Conservation (phyloP, 2,888 invertebrate genomes). For the Salticus scenicus region DNA sequence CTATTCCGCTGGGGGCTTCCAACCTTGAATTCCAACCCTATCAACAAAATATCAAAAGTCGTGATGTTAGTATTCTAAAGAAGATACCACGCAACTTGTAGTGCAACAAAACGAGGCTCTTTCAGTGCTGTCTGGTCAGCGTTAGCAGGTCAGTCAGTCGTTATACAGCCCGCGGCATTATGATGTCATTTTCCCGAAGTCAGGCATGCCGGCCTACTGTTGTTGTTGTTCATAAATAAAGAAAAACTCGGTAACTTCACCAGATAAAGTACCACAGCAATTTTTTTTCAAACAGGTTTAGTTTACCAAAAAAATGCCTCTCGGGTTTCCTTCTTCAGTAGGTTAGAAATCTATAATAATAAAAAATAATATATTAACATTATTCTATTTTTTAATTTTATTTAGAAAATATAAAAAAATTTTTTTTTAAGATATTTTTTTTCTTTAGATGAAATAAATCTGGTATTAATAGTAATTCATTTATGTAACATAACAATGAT, state of each 20-base stretch:
- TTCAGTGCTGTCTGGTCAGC: constrained; percentile 49
- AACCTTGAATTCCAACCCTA: constrained; percentile 42
- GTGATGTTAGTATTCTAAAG: constrained; percentile 36
- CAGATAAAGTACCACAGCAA: not conserved
- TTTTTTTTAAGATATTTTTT: no score
- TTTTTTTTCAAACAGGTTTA: constrained; percentile 12
- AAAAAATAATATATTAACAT: no score
- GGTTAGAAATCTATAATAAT: constrained; percentile 2
- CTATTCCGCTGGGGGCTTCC: constrained; percentile 31
- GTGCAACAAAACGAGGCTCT: constrained; percentile 27
- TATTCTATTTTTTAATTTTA: no score
- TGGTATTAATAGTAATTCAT: no score
- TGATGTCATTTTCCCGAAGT: constrained; percentile 56
- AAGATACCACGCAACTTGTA: not conserved
- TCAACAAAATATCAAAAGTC: not conserved
- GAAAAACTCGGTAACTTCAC: not conserved
- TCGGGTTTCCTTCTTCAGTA: constrained; percentile 10
- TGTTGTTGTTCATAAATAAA: constrained; percentile 4
- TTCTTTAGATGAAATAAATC: no score
- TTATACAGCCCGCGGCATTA: constrained; percentile 34
- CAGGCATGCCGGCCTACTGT: constrained; percentile 26
- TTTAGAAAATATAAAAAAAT: no score
- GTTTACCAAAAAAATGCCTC: not conserved
- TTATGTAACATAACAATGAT: no score
- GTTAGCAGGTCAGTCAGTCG: constrained; percentile 68